Conservation (phyloP, 2,797 vertebrate species). For the Prunella strophiata region DNA sequence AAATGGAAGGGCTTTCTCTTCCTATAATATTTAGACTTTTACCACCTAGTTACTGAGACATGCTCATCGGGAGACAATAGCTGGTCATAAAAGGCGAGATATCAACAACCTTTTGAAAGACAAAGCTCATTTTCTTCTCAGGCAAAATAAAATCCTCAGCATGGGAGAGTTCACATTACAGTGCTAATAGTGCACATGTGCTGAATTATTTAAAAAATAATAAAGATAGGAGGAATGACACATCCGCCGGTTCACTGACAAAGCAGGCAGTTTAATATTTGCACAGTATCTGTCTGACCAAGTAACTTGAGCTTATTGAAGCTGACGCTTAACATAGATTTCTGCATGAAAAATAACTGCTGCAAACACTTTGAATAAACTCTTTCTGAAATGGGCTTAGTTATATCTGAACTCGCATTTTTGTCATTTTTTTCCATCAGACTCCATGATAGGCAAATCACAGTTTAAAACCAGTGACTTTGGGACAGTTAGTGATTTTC, state of each 20-base stretch:
- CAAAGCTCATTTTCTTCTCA: conserved; percentile 30
- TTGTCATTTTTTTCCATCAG: not conserved
- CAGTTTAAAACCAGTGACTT: conserved; percentile 13
- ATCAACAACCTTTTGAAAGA: conserved; percentile 30
- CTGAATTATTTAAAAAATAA: conserved; percentile 66
- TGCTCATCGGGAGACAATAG: not conserved
- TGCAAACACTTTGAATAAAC: not conserved
- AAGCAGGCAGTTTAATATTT: not conserved
- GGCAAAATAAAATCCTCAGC: conserved; percentile 52
- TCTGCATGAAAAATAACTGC: not conserved
- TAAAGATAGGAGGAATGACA: conserved; percentile 25
- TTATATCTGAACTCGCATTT: not conserved
- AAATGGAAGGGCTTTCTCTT: not conserved
- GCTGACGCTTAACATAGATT: not conserved
- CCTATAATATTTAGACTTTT: not conserved
- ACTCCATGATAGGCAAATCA: not conserved
- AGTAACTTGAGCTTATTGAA: not conserved
- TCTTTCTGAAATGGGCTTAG: not conserved
- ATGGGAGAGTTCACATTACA: conserved; percentile 11
- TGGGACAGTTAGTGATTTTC: not conserved
- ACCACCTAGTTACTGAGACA: not conserved
- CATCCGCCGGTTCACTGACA: not conserved
- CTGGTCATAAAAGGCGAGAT: conserved; percentile 9
- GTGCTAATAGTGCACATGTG: conserved; percentile 11
- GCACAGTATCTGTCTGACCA: not conserved